Evolutionary conservation across 2,797 vertebrate species (phyloP).

Genomic region (Simalia tracyae): DNA sequence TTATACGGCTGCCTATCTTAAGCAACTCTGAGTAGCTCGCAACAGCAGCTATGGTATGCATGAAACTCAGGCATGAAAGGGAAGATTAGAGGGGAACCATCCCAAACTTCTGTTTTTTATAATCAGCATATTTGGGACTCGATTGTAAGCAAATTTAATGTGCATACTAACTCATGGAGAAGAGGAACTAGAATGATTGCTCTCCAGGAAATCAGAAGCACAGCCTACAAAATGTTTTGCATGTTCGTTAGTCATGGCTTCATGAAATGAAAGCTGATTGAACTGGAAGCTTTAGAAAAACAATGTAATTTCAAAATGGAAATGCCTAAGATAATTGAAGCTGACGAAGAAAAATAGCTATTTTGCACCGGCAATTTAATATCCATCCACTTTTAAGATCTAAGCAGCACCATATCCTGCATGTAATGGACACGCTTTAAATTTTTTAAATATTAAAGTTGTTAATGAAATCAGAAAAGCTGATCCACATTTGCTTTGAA

Average conservation of each 20-base stretch:
- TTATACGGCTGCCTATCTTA: too few species aligned
- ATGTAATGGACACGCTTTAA: constrained; percentile 38
- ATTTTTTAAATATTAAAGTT: constrained; percentile 46
- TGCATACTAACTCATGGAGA: neutral
- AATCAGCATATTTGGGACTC: neutral
- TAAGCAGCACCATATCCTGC: constrained; percentile 10
- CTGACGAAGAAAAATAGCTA: constrained; percentile 48
- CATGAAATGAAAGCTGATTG: constrained; percentile 23
- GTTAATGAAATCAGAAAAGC: constrained; percentile 52
- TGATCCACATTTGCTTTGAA: constrained; percentile 46
- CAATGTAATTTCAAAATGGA: constrained; percentile 53
- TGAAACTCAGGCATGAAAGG: too few species aligned
- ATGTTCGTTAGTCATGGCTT: neutral
- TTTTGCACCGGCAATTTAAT: constrained; percentile 28
- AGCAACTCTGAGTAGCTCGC: too few species aligned
- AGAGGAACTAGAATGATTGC: neutral
- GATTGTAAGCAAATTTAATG: neutral
- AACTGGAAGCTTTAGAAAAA: constrained; percentile 1
- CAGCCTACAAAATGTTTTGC: constrained; percentile 5
- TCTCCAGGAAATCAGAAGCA: neutral
- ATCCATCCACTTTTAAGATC: constrained; percentile 33
- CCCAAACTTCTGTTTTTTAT: neutral
- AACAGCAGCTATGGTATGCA: too few species aligned
- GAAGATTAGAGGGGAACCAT: neutral
- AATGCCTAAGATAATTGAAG: constrained; percentile 35